Evolutionary conservation across 2,888 invertebrate species (phyloP).

Genomic region (Bedellia somnulentella): DNA sequence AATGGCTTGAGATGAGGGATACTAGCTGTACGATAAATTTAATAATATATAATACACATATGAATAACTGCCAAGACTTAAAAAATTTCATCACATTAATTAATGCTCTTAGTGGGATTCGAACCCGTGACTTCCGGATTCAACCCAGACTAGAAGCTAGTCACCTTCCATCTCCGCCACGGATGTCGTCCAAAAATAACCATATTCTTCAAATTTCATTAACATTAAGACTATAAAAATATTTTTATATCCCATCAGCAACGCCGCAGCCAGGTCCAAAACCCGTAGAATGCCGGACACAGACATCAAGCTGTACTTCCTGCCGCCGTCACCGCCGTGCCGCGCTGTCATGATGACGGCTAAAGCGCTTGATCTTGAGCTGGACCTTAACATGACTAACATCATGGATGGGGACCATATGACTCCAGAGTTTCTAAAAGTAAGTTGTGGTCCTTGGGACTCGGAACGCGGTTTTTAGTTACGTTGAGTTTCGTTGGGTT

Average conservation of each 20-base stretch:
- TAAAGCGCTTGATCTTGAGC: conserved; percentile 62
- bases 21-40: no score
- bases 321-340: conserved; percentile 65
- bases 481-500: background rate
- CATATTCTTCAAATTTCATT: no score
- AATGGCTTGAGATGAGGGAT: no score
- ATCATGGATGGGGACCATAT: conserved; percentile 62
- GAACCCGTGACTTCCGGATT: no score
- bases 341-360: conserved; percentile 66
- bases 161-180: no score
- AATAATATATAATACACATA: no score
- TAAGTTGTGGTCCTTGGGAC: conserved; percentile 21
- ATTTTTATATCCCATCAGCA: conserved; percentile 18
- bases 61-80: no score
- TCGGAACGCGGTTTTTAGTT: conserved; percentile 1
- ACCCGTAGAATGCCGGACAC: conserved; percentile 34
- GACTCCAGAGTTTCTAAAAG: conserved; percentile 68
- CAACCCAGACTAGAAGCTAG: no score
- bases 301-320: conserved; percentile 64
- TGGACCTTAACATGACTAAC: conserved; percentile 64
- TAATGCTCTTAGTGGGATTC: no score
- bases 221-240: no score
- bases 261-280: conserved; percentile 44
- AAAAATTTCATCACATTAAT: no score
- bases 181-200: no score